Conservation (phyloP, 2,797 vertebrate genomes). For the Chromobotia macracanthus region DNA sequence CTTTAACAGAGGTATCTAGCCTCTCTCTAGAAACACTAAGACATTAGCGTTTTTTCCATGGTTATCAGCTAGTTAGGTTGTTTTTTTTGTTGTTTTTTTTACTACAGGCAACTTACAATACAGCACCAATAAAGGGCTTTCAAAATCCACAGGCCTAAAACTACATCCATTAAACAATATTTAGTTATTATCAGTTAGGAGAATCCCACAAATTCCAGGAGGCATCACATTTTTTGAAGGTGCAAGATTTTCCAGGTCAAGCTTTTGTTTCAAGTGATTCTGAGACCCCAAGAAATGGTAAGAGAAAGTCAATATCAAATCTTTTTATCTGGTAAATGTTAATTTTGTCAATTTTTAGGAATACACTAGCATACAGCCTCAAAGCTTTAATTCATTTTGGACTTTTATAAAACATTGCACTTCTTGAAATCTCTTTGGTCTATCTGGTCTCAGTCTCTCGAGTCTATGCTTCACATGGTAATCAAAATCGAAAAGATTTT, state of each 20-base stretch:
- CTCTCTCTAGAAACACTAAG: background rate
- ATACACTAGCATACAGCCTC: background rate
- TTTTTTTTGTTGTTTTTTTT: too few species aligned
- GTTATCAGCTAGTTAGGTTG: background rate
- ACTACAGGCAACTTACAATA: too few species aligned
- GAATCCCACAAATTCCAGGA: background rate
- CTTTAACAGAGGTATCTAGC: background rate
- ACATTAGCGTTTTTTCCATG: background rate
- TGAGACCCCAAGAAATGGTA: background rate
- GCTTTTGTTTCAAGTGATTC: background rate
- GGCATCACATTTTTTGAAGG: background rate
- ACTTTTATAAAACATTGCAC: background rate
- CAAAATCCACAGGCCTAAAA: conserved; percentile 8
- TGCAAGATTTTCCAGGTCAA: background rate
- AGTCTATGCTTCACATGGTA: background rate
- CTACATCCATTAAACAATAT: background rate
- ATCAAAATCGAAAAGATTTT: conserved; percentile 3
- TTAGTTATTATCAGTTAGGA: background rate
- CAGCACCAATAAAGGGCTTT: background rate
- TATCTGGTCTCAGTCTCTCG: background rate
- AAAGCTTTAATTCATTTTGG: background rate
- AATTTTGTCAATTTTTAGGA: background rate
- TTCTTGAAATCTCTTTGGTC: background rate
- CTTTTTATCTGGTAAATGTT: background rate
- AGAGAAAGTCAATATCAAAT: too few species aligned